Evolutionary conservation across 64 coral and sea anemone species (phyloP), one percentile per base, ranked within the genome.

Genomic region (Orbicella faveolata): DNA sequence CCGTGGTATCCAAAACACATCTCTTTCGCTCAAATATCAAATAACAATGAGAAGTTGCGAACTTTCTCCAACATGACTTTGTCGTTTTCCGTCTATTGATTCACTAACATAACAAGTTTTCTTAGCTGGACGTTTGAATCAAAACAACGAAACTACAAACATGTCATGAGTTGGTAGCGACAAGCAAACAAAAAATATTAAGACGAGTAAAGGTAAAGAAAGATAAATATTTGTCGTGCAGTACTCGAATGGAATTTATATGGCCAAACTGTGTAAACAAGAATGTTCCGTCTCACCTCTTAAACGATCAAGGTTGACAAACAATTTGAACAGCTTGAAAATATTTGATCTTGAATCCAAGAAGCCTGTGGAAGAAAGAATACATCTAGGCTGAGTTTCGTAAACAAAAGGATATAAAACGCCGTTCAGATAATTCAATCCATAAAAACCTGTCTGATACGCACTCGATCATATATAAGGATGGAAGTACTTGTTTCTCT

Each of bases 221-320:
- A 84, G 34, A 67, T 84, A 66, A 84, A 84, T 84, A 84, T 84
- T 84, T 84, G 81, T 52, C 17, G 23, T 84, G 36, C 0, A 44
- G 62, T 48, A 84, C 81, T 84, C 81, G 81, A 68, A 63, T 84
- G 62, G 36, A 68, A 69, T 84, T 80, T 80, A 80, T 80, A 17
- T 61, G 54, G 35, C 65, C 81, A 41, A 21, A 84, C 36, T 61
- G 69, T 48, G 81, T 84, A 84, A 84, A 83, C 80, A 83, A 79
- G 12, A 57, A 63, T 18, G 18, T 5, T 64, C 6, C 33, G 16
- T 66, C 81, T 84, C 62, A 84, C 81, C 63, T 84, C 36, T 69
- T 70, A 84, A 67, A 84, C 34, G 62, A 69, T 84, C 61, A 84
- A 69, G 35, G 81, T 66, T 66, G 81, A 69, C 61, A 48, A 79